These are phyloP conservation scores for Scyliorhinus canicula DNA, from an alignment of 2,797 vertebrate genomes.

Conservation along the genomic window DNA sequence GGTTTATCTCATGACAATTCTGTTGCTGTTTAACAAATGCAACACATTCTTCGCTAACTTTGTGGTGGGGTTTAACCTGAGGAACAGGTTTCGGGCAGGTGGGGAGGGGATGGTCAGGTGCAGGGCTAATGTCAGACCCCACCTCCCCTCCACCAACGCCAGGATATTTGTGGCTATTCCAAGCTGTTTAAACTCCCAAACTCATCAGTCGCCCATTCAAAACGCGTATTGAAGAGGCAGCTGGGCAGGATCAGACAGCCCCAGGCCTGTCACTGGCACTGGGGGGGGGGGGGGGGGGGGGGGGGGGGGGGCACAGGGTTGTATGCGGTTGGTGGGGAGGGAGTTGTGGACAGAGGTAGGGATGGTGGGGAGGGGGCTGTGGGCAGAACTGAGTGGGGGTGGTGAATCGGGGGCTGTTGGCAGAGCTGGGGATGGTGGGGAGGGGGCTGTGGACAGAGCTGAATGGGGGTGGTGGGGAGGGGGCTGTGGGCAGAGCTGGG, in stretches of 20 bases:
- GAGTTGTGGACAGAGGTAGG: accelerated
- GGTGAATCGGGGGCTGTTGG: neutral
- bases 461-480: too few relatives aligned
- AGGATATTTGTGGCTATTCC: too few relatives aligned
- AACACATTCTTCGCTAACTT: neutral
- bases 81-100: neutral
- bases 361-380: too few relatives aligned
- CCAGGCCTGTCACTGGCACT: neutral
- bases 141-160: neutral
- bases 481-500: too few relatives aligned
- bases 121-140: neutral
- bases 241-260: neutral
- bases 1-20: neutral
- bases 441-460: too few relatives aligned
- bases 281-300: neutral
- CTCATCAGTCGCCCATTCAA: neutral
- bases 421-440: too few relatives aligned
- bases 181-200: neutral
- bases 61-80: neutral
- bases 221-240: neutral
- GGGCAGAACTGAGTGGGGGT: too few relatives aligned
- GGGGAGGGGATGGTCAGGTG: too few relatives aligned
- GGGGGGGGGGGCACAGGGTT: too few relatives aligned
- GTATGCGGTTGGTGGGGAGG: too few relatives aligned
- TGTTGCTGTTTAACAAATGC: neutral